phyloP scores from a whole-genome alignment of 1,140 invertebrate species.

The Copidosoma floridanum region DNA sequence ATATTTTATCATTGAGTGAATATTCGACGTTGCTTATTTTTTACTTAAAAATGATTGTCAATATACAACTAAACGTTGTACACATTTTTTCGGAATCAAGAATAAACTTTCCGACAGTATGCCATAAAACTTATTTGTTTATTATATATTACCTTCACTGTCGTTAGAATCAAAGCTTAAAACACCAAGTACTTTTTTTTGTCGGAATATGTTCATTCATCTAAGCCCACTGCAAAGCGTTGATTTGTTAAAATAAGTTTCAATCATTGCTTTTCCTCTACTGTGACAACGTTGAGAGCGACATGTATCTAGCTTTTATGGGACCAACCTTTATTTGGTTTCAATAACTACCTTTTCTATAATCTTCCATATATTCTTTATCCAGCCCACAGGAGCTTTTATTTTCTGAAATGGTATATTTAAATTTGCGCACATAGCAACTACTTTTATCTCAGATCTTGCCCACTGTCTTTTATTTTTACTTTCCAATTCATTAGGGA shows the following conservation, averaged over 20 bases:
- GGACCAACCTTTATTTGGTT: neutral
- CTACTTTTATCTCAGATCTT: neutral
- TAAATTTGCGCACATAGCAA: neutral
- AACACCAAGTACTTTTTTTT: too few relatives aligned
- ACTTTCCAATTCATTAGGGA: neutral
- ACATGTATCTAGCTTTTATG: neutral
- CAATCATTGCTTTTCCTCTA: neutral
- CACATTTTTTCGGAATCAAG: too few relatives aligned
- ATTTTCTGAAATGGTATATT: neutral
- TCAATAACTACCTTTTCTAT: neutral
- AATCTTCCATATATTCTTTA: neutral
- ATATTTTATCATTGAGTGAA: too few relatives aligned
- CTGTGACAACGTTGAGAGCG: neutral
- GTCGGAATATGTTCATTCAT: neutral
- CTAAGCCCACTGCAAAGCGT: neutral
- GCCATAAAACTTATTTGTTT: too few relatives aligned
- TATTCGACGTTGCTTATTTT: too few relatives aligned
- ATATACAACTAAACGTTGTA: too few relatives aligned
- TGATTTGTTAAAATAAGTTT: neutral
- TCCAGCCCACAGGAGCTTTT: neutral
- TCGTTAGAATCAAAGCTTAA: too few relatives aligned
- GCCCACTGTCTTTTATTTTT: neutral
- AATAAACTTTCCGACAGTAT: too few relatives aligned
- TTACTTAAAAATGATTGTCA: too few relatives aligned
- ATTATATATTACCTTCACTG: too few relatives aligned